Base-by-base conservation (phyloP, 2,888 invertebrate species). In the Anthophora plumipes region DNA sequence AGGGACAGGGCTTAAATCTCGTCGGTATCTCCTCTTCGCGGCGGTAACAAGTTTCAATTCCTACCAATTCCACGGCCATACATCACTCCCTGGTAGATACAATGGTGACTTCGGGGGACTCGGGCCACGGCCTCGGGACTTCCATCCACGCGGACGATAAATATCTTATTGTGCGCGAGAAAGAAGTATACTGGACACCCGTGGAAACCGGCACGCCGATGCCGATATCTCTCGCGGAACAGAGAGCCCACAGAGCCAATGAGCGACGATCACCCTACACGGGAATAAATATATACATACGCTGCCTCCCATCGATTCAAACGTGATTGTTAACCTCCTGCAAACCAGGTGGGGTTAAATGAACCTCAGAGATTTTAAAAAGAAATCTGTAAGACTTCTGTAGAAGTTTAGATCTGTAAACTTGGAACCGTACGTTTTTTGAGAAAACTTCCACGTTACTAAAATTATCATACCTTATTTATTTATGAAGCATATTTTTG, bases 41-140 rank as follows among this genome's bases (percentile, higher is more conserved):
- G 87, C 91, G 89, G 92, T 92, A 92, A 92, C 92, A 91, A 92
- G 91, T 92, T 92, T 92, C 91, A 91, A 92, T 92, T 92, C 91
- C 92, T 92, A 92, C 91, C 90, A 91, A 92, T 92, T 92, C 91
- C 87, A 86, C 81, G 91, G 90, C 91, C 92, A 91, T 92, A 91
- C 92, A 92, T 92, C 92, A 92, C 92, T 91, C 90, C 64, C 85
- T 76, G 85, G 89, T 88, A 90, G 91, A 91, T 92, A 92, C 92
- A 92, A 92, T 92, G 92, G 91, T 86, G 90, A 89, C 88, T 91
- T 89, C 87, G 89, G 87, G 82, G 77, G 82, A 74, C 87, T 87
- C 83, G 89, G 90, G 90, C 90, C 90, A 90, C 83, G 88, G 90
- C 85, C 86, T 88, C 89, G 82, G 31, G 67, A 59, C 81, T 82